These are phyloP conservation scores for Drosophila rellima DNA, from an alignment of 2,888 invertebrate genomes.

Conservation along the genomic window DNA sequence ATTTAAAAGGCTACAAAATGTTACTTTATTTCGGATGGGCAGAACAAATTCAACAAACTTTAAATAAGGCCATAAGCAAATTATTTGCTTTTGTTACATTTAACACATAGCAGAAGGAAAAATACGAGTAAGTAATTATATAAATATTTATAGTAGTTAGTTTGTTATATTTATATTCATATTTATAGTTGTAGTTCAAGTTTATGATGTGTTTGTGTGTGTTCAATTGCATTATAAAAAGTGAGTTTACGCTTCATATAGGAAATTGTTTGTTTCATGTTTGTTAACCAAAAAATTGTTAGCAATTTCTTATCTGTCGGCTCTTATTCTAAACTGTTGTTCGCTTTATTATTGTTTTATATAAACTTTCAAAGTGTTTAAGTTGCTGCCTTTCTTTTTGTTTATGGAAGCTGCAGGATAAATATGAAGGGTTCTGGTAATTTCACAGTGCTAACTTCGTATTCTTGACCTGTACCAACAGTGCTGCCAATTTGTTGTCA, in stretches of 20 bases:
- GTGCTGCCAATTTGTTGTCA: not conserved
- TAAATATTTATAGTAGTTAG: constrained; percentile 32
- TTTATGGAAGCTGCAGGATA: constrained; percentile 65
- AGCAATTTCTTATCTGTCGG: constrained; percentile 27
- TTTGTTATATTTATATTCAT: constrained; percentile 23
- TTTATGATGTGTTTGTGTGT: constrained; percentile 43
- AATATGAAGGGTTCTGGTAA: constrained; percentile 13
- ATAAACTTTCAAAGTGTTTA: constrained; percentile 28
- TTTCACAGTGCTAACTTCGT: constrained; percentile 17
- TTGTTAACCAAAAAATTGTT: constrained; percentile 18
- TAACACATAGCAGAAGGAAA: constrained; percentile 54
- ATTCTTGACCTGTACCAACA: not conserved
- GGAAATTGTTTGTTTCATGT: constrained; percentile 43
- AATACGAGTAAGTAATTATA: constrained; percentile 12
- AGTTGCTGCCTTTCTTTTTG: constrained; percentile 23
- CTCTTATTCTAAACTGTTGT: constrained; percentile 44
- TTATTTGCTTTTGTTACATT: constrained; percentile 55
- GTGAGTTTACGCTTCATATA: constrained; percentile 59
- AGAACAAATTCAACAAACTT: constrained; percentile 69
- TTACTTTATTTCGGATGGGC: constrained; percentile 39
- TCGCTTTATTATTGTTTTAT: constrained; percentile 22
- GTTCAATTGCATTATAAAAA: constrained; percentile 66
- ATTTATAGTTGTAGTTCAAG: constrained; percentile 37
- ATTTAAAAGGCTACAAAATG: constrained; percentile 64
- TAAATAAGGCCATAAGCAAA: constrained; percentile 70